Conservation (phyloP, 1,140 invertebrate genomes). For the Ceratosolen fusciceps region DNA sequence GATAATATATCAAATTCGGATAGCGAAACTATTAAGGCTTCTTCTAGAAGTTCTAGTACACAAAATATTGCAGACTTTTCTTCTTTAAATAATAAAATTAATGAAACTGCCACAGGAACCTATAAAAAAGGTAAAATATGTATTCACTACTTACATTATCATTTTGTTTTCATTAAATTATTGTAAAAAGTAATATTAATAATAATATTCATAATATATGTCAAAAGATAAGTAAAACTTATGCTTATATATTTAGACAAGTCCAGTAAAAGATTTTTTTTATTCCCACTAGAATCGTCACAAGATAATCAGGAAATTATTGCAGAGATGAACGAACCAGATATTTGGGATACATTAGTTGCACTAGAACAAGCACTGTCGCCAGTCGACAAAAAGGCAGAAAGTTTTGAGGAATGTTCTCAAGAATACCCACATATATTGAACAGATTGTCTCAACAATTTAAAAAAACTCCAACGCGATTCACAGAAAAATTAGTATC, state of each 20-base stretch:
- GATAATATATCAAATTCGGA: slow-evolving; percentile 22
- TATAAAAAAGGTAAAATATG: slow-evolving; percentile 1
- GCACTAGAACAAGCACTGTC: slow-evolving; percentile 41
- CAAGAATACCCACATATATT: slow-evolving; percentile 44
- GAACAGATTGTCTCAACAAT: slow-evolving; percentile 59
- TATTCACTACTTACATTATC: too few relatives aligned
- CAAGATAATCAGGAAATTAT: slow-evolving; percentile 21
- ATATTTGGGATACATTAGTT: slow-evolving; percentile 43
- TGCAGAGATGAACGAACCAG: slow-evolving; percentile 33
- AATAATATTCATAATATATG: too few relatives aligned
- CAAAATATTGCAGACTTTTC: background rate
- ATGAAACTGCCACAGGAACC: background rate
- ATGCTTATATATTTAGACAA: too few relatives aligned
- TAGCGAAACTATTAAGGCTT: slow-evolving; percentile 17
- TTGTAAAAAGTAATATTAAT: too few relatives aligned
- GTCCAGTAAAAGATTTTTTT: slow-evolving; percentile 30
- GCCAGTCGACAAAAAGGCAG: slow-evolving; percentile 11
- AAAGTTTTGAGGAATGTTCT: slow-evolving; percentile 5
- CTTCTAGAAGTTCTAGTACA: slow-evolving; percentile 16
- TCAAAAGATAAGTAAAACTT: too few relatives aligned
- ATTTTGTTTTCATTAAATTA: too few relatives aligned
- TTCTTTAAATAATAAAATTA: background rate
- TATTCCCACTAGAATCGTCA: slow-evolving; percentile 8
- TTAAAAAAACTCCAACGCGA: slow-evolving; percentile 54
- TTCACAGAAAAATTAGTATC: slow-evolving; percentile 62